Evolutionary conservation across 2,888 invertebrate genomes (phyloP).

Genomic region (Agrypnus murinus): DNA sequence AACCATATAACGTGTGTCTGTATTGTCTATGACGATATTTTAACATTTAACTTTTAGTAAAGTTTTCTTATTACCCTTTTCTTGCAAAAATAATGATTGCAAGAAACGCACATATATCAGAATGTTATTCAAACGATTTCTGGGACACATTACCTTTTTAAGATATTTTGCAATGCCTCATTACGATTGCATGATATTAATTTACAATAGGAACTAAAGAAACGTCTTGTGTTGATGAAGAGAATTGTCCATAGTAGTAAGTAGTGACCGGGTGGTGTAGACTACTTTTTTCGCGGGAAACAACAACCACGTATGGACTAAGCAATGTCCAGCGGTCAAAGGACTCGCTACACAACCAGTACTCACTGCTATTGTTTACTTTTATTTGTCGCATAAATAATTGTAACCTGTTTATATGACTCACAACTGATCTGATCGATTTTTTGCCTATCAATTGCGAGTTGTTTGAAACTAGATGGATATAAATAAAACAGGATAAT

Average conservation of each 20-base stretch:
- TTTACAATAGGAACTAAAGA: slow-evolving; percentile 15
- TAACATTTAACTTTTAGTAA: too few species aligned
- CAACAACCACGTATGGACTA: slow-evolving; percentile 64
- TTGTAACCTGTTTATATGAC: slow-evolving; percentile 70
- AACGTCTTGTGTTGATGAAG: slow-evolving; percentile 10
- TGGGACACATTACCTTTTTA: too few species aligned
- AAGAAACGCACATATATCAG: too few species aligned
- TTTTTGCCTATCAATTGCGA: slow-evolving; percentile 62
- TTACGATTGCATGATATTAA: not conserved
- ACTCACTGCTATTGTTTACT: slow-evolving; percentile 70
- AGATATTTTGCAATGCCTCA: too few species aligned
- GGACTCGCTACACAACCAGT: slow-evolving; percentile 68
- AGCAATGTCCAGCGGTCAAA: slow-evolving; percentile 68
- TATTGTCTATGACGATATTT: too few species aligned
- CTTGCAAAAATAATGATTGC: too few species aligned
- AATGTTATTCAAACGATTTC: too few species aligned
- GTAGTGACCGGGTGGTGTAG: slow-evolving; percentile 64
- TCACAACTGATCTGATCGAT: slow-evolving; percentile 67
- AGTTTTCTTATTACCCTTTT: too few species aligned
- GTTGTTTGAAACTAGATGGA: slow-evolving; percentile 63
- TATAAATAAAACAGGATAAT: slow-evolving; percentile 63
- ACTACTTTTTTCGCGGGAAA: slow-evolving; percentile 69
- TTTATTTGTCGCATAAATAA: slow-evolving; percentile 71
- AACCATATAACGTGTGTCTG: too few species aligned
- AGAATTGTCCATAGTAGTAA: slow-evolving; percentile 44